Evolutionary conservation across 23 tunicate species (phyloP), one percentile per base, ranked within the genome.

Genomic region (Corella eumyota): DNA sequence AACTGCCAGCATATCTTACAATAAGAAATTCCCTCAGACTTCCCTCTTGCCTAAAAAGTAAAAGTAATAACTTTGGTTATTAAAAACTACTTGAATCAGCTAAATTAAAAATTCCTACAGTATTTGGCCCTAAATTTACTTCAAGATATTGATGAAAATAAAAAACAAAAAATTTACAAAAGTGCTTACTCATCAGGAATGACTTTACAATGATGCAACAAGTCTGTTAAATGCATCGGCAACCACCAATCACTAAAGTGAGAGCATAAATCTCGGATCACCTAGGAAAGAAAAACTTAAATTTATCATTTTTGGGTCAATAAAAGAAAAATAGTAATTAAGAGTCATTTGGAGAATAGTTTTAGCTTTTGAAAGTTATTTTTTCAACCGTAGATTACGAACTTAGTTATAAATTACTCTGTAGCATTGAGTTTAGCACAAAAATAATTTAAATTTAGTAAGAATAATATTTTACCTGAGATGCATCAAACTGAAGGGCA

Each of bases 161-260:
- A 51, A 5, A 51, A 51, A 51, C 23, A 19, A n/a, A 51, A 7
- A 51, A 19, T 7, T 19, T 7, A 51, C 22, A 7, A 19, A 9
- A 7, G 11, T 51, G 5, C 57, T 51, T 6, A 9, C 11, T 51
- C 57, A 19, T 9, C 23, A 23, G 79, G 56, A 17, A 85, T 25
- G n/a, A 61, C 31, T 3, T 65, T 68, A 1, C 34, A 52, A 30
- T 66, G 50, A 37, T 72, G 64, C 6, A 88, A 53, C 21, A 88
- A 38, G 69, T 88, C 96, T 2, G 73, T 28, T 5, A 88, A 55
- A 50, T 88, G 96, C 22, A 69, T 73, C 2, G 96, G 80, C 11
- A 88, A 66, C 88, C 88, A 88, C 96, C 96, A 88, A 62, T 50
- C 65, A 29, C 81, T 73, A 3, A 88, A 68, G 30, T 72, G 72